Evolutionary conservation across 2,113 vertebrate genomes (phyloP), one percentile per base, ranked within the genome.

Genomic region (Microtus ochrogaster): DNA sequence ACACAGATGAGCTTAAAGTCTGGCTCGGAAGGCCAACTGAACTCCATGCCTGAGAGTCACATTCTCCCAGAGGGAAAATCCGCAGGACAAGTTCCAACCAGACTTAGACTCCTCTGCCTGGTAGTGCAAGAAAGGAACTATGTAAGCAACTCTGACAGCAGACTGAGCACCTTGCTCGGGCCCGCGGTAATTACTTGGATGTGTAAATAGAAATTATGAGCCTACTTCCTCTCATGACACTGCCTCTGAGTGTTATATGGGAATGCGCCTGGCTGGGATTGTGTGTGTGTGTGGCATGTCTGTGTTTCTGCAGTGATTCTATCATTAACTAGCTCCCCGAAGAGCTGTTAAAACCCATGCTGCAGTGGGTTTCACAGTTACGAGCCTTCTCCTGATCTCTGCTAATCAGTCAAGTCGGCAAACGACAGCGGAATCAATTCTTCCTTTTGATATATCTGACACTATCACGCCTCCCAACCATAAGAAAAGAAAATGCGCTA

Each of bases 261-360:
- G 97, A 97, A 98, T 94, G 94, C 83, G 98, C 88, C 95, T 97
- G 96, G 96, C 97, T 74, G 82, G 81, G 81, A 2, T 16, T 89
- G 92, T 26, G 93, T 36, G 44, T 36, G 68, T n/a, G 78, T 98
- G 97, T 97, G 90, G 94, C 92, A 95, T 77, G 90, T 89, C 96
- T 97, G 92, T 98, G 96, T 98, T 98, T 98, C 97, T 97, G 94
- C 96, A 97, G 98, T 94, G 97, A 98, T 98, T 98, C 98, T 97
- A 98, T 98, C 98, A 98, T 98, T 98, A 99, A 98, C 98, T 96
- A 98, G 86, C 95, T 99, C 98, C 98, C 98, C 94, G 91, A 98
- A 98, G 98, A 97, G 98, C 98, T 98, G 98, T 99, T 98, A 98
- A 96, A 97, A 96, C 98, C 97, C 96, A 97, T 96, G 96, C 97